Evolutionary conservation across 92 coral and sea anemone species (phyloP).

Genomic region (Phenganax subtilis): DNA sequence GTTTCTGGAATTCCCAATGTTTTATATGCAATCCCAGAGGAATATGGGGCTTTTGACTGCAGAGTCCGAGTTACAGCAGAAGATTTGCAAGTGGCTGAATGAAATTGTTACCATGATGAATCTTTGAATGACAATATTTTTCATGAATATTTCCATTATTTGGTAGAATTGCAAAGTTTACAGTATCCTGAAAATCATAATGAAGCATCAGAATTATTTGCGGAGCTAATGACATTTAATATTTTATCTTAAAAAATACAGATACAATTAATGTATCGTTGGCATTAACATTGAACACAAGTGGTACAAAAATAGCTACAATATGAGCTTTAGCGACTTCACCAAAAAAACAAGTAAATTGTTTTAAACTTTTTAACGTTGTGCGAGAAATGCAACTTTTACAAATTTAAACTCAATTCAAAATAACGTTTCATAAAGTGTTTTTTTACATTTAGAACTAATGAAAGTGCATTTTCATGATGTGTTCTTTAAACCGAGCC

Average conservation of each 20-base stretch:
- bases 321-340: not conserved
- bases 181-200: constrained; percentile 16
- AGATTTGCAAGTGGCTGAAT: not conserved
- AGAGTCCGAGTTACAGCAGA: not conserved
- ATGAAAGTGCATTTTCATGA: not conserved
- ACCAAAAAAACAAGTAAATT: no score
- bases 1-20: constrained; percentile 26
- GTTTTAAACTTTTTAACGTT: no score
- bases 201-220: constrained; percentile 15
- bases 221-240: not conserved
- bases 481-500: not conserved
- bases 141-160: constrained; percentile 5
- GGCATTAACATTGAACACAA: not conserved
- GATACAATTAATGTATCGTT: not conserved
- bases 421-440: not conserved
- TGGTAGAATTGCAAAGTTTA: constrained; percentile 1
- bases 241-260: not conserved
- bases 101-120: not conserved
- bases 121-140: not conserved
- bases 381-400: no score
- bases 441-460: not conserved
- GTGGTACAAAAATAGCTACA: not conserved
- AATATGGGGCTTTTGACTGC: constrained; percentile 14
- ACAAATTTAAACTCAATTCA: no score
- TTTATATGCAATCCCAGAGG: constrained; percentile 7